phyloP scores from a whole-genome alignment of 2,888 invertebrate species.

The Biston stratarius region DNA sequence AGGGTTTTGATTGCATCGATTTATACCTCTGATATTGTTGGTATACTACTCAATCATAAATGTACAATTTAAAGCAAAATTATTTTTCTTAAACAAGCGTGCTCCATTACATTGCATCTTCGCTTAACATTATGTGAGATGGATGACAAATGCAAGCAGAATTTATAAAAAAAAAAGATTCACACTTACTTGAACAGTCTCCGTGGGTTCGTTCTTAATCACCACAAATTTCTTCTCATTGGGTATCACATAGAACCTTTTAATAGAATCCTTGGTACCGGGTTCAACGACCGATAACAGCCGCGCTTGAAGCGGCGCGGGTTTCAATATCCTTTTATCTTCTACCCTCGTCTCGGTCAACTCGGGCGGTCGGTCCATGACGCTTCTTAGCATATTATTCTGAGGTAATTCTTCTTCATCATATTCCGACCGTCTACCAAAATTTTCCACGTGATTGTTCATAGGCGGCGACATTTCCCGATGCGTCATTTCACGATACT shows the following conservation, averaged over 20 bases:
- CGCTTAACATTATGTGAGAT: too few relatives aligned
- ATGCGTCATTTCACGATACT: slow-evolving; percentile 64
- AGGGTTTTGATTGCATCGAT: too few relatives aligned
- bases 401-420: slow-evolving; percentile 74
- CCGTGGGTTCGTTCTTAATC: slow-evolving; percentile 87
- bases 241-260: slow-evolving; percentile 79
- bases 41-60: too few relatives aligned
- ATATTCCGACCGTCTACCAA: slow-evolving; percentile 73
- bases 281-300: slow-evolving; percentile 71
- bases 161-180: not conserved
- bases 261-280: slow-evolving; percentile 70
- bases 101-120: too few relatives aligned
- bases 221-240: slow-evolving; percentile 89
- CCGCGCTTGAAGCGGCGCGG: slow-evolving; percentile 76
- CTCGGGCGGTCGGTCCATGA: slow-evolving; percentile 68
- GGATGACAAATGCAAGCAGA: not conserved
- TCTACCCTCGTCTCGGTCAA: slow-evolving; percentile 72
- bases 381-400: slow-evolving; percentile 61
- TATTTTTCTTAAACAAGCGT: too few relatives aligned
- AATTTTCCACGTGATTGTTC: slow-evolving; percentile 70
- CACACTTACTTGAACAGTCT: slow-evolving; percentile 77
- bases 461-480: slow-evolving; percentile 65
- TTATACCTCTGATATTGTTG: too few relatives aligned
- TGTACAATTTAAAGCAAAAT: too few relatives aligned
- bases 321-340: slow-evolving; percentile 76